Percentiles rank a stretch among this genome's conserved stretches.
phyloP scores from a whole-genome alignment of 2,113 vertebrate genomes.

The Sinocyclocheilus rhinocerous region DNA sequence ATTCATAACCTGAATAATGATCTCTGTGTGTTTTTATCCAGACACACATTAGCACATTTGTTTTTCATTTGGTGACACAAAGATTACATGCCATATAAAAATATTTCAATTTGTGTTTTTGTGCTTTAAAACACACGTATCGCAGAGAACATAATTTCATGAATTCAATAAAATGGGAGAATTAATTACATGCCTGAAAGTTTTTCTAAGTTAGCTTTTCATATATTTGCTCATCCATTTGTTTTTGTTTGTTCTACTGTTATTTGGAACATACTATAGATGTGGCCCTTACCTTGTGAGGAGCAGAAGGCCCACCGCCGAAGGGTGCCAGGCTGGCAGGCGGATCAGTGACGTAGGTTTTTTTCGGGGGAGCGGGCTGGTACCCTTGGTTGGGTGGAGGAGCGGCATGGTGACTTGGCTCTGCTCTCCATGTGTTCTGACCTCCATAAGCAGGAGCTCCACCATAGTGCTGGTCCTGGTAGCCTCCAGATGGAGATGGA shows the following conservation, averaged over 20 bases:
- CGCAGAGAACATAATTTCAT: background rate
- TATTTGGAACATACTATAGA: background rate
- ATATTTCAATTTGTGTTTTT: background rate
- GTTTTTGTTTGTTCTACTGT: background rate
- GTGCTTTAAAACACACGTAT: background rate
- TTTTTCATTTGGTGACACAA: background rate
- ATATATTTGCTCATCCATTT: background rate
- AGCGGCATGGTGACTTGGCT: constrained; percentile 66
- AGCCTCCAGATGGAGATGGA: constrained; percentile 67
- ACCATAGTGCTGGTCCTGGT: constrained; percentile 81
- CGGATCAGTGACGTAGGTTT: constrained; percentile 89
- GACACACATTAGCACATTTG: background rate
- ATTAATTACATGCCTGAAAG: background rate
- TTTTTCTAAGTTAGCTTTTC: background rate
- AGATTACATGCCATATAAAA: background rate
- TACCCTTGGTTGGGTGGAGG: constrained; percentile 72
- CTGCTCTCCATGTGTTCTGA: constrained; percentile 80
- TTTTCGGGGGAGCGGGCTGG: constrained; percentile 79
- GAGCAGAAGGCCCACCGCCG: constrained; percentile 60
- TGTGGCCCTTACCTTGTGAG: constrained; percentile 71
- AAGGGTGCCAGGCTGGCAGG: constrained; percentile 73
- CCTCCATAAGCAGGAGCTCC: constrained; percentile 70
- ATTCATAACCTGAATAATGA: background rate
- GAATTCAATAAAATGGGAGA: background rate
- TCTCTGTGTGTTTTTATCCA: background rate